Percentiles rank a stretch among this genome's conserved stretches.
These are phyloP conservation scores for Monodelphis domestica DNA, from an alignment of 2,797 vertebrate species.

Conservation along the genomic window DNA sequence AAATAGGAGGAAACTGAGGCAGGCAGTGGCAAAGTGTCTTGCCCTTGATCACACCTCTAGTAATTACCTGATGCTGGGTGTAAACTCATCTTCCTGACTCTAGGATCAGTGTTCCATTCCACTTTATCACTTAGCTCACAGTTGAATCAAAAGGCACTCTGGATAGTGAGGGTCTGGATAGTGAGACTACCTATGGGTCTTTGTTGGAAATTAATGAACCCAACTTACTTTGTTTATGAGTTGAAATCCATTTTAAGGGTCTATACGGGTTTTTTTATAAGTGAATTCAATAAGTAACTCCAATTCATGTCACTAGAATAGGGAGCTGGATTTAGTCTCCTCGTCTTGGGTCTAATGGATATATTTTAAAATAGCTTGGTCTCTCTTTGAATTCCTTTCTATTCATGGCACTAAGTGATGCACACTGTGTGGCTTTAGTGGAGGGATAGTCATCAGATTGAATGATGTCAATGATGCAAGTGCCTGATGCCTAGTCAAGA, in stretches of 20 bases:
- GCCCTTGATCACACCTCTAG: background rate
- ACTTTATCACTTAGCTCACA: background rate
- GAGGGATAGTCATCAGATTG: constrained; percentile 13
- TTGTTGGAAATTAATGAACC: background rate
- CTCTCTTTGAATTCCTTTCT: constrained; percentile 12
- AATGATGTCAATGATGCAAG: background rate
- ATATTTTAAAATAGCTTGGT: constrained; percentile 9
- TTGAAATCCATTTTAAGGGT: background rate
- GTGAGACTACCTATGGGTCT: background rate
- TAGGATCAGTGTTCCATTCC: background rate
- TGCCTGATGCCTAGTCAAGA: background rate
- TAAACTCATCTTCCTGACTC: background rate
- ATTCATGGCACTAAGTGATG: constrained; percentile 23
- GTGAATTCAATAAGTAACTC: background rate
- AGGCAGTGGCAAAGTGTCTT: background rate
- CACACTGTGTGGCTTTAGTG: background rate
- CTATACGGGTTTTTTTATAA: background rate
- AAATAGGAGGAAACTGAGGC: background rate
- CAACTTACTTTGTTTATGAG: background rate
- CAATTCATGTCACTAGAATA: background rate
- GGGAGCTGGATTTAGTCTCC: background rate
- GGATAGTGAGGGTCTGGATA: background rate
- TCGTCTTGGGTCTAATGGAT: background rate
- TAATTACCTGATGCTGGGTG: background rate
- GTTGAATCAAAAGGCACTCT: background rate